phyloP scores from a whole-genome alignment of 1,140 invertebrate genomes.

The Dendrolimus kikuchii region DNA sequence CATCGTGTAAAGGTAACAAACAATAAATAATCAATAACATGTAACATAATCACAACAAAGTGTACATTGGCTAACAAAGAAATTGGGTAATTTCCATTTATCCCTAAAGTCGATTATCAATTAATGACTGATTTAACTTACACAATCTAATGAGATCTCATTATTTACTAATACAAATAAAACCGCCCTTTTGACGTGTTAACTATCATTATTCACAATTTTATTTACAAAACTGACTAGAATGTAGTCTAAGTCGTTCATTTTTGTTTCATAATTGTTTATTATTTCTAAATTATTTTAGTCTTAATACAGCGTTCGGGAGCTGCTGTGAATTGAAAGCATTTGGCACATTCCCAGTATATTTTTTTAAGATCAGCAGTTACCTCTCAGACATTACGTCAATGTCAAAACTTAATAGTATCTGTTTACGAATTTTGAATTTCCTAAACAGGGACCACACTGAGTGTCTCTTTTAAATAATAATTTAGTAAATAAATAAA shows the following conservation, averaged over 20 bases:
- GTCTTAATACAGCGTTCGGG: conserved; percentile 48
- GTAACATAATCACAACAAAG: conserved; percentile 69
- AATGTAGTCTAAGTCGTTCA: conserved; percentile 52
- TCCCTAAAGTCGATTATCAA: conserved; percentile 63
- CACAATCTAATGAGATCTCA: conserved; percentile 66
- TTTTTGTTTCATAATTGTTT: conserved; percentile 46
- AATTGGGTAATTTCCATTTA: conserved; percentile 47
- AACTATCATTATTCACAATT: conserved; percentile 65
- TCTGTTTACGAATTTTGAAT: conserved; percentile 22
- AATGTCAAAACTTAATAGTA: conserved; percentile 23
- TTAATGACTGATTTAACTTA: conserved; percentile 69
- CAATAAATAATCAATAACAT: conserved; percentile 56
- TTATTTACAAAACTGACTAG: conserved; percentile 70
- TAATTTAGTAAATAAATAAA: conserved; percentile 61
- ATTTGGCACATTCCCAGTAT: conserved; percentile 67
- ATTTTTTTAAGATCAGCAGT: conserved; percentile 33
- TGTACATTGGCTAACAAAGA: conserved; percentile 70
- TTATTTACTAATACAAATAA: conserved; percentile 66
- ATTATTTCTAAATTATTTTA: conserved; percentile 44
- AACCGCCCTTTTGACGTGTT: conserved; percentile 58
- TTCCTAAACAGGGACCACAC: conserved; percentile 24
- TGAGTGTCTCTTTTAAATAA: conserved; percentile 20
- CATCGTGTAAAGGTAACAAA: conserved; percentile 64
- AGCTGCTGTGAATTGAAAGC: conserved; percentile 41
- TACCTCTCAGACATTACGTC: conserved; percentile 23